Percentiles rank a stretch among this genome's conserved stretches.
phyloP scores from a whole-genome alignment of 1,140 invertebrate species.

The Heliconius melpomene region DNA sequence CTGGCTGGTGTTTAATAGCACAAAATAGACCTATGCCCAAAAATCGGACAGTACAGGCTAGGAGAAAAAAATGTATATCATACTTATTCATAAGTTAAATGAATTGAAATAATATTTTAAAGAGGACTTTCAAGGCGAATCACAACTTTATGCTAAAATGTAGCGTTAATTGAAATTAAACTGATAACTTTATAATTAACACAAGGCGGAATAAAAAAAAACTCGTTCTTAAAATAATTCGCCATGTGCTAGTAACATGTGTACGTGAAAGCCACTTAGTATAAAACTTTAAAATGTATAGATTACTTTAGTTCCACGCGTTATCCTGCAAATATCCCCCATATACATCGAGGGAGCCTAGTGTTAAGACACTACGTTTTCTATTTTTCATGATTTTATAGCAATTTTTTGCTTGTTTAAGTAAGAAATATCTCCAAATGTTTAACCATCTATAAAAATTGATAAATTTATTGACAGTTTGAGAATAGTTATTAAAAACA shows the following conservation, averaged over 20 bases:
- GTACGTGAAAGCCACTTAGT: background rate
- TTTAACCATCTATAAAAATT: no score
- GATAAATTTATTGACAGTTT: background rate
- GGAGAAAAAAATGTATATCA: background rate
- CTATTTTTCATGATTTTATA: no score
- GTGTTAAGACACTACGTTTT: no score
- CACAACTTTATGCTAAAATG: constrained; percentile 1
- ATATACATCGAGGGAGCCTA: no score
- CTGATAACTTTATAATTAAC: constrained; percentile 4
- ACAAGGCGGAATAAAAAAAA: background rate
- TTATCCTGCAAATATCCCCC: no score
- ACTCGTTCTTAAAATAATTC: background rate
- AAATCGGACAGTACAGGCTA: no score
- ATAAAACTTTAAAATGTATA: background rate
- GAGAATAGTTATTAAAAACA: background rate
- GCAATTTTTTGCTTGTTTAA: no score
- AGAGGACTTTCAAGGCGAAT: background rate
- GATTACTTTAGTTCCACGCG: no score
- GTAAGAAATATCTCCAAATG: no score
- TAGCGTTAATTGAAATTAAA: background rate
- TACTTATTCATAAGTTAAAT: background rate
- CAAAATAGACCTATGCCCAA: no score
- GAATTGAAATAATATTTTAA: background rate
- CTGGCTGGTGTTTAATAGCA: no score
- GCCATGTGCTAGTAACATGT: constrained; percentile 1